Base-by-base conservation (phyloP, 1,140 invertebrate species). In the Drosophila rhopaloa region DNA sequence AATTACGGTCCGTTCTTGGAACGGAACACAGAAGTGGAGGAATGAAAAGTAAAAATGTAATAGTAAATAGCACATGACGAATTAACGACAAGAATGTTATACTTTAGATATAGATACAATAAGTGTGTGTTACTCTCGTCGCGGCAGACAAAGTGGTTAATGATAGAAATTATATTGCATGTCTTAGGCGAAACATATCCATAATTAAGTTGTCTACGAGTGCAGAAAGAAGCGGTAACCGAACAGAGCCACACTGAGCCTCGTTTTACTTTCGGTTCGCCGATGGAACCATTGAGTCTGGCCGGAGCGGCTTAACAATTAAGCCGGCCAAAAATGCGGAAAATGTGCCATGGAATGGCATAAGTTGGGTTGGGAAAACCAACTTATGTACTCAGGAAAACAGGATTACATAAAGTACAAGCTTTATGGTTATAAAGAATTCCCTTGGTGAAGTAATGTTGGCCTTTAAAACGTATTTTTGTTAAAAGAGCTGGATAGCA, bases 141-240 rank as follows among this genome's bases (percentile, higher is more conserved):
- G 53, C 40, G 53, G 55, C 77, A 70, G 80, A 82, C 75, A 83
- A 85, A 85, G 73, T 77, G 72, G 75, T 63, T 79, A 79, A 83
- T 76, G 70, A 82, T 88, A 58, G 62, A 32, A 60, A 76, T 65
- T 76, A 78, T 82, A 66, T 79, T 76, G 79, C 79, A 83, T 79
- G 83, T 82, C 83, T 73, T 47, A 53, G 57, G 50, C 65, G 75
- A 73, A 62, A 68, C 65, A 72, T 54, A 78, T 38, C 55, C 59
- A 66, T 84, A 70, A 89, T 88, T 89, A 88, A 88, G 81, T 84
- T 84, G 84, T 81, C 84, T 77, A 84, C 67, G 77, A 80, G 58
- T 58, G 84, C 84, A 88, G 71, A 74, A 89, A 83, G 53, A 50
- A 70, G 50, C 16, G 40, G 41, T 16, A 37, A n/a, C 16, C 55